Percentiles rank a stretch among this genome's conserved stretches.
Evolutionary conservation across 64 coral and sea anemone species (phyloP).

Genomic region (Actinia tenebrosa): DNA sequence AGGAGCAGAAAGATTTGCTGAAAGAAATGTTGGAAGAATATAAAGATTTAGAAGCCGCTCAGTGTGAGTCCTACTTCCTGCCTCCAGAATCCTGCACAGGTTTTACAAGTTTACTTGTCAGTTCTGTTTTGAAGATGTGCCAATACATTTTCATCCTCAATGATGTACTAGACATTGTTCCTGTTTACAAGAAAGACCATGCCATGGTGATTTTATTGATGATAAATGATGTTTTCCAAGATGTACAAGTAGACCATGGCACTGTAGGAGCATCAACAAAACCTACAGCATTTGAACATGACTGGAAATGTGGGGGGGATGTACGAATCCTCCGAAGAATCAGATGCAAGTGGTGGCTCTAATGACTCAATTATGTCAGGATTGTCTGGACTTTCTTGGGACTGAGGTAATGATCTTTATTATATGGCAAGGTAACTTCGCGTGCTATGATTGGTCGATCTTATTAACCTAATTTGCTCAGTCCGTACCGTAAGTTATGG

Average conservation of each 20-base stretch:
- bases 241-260: neutral
- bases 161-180: slow-evolving; percentile 26
- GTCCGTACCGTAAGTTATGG: no score
- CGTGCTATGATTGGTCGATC: no score
- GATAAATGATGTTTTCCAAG: slow-evolving; percentile 51
- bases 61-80: slow-evolving; percentile 3
- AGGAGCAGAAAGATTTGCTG: neutral
- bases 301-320: slow-evolving; percentile 30
- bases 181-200: slow-evolving; percentile 37
- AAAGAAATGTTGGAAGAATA: slow-evolving; percentile 24
- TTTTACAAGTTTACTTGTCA: slow-evolving; percentile 22
- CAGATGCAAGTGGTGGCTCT: slow-evolving; percentile 1
- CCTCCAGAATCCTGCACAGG: slow-evolving; percentile 16
- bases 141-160: slow-evolving; percentile 31
- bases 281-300: neutral
- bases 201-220: slow-evolving; percentile 47
- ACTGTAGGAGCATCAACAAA: neutral
- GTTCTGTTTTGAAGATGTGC: slow-evolving; percentile 20
- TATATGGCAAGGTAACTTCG: no score
- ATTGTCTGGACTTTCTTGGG: neutral
- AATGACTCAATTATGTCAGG: neutral
- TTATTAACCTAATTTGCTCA: no score
- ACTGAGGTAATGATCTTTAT: neutral
- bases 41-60: neutral
- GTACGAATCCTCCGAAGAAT: slow-evolving; percentile 19